Percentiles rank a stretch among this genome's conserved stretches.
These are phyloP conservation scores for Drosophila pseudoananassae DNA, from an alignment of 1,140 invertebrate genomes.

Conservation along the genomic window DNA sequence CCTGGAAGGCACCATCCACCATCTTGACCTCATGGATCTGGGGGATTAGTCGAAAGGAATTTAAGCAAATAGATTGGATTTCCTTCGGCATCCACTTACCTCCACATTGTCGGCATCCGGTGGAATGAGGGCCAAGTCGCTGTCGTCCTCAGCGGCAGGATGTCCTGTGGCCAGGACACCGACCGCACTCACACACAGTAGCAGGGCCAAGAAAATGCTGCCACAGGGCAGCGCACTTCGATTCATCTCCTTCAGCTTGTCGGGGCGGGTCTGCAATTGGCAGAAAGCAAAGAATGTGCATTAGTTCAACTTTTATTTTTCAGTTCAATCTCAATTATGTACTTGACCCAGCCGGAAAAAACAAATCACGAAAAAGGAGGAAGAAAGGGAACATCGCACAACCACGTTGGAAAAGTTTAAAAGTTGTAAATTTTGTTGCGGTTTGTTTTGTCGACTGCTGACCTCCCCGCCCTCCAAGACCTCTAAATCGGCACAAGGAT, in stretches of 20 bases:
- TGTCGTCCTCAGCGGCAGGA: conserved; percentile 44
- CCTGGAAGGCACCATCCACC: conserved; percentile 59
- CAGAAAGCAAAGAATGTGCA: conserved; percentile 44
- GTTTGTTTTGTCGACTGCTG: conserved; percentile 58
- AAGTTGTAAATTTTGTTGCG: conserved; percentile 78
- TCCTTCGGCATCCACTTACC: conserved; percentile 39
- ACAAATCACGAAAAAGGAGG: conserved; percentile 6
- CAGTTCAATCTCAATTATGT: conserved; percentile 71
- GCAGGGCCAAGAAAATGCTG: conserved; percentile 41
- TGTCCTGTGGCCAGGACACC: conserved; percentile 26
- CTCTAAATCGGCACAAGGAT: background rate
- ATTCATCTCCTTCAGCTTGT: conserved; percentile 62
- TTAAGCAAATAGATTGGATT: conserved; percentile 1
- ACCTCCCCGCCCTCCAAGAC: background rate
- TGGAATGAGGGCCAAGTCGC: conserved; percentile 47
- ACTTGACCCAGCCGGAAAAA: conserved; percentile 31
- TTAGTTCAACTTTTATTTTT: conserved; percentile 61
- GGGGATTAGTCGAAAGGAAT: background rate
- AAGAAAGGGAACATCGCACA: conserved; percentile 1
- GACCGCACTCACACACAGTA: conserved; percentile 35
- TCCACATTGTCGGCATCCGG: conserved; percentile 73
- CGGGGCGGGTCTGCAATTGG: conserved; percentile 48
- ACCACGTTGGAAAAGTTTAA: conserved; percentile 43
- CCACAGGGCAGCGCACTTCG: conserved; percentile 33
- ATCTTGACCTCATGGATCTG: conserved; percentile 70